Evolutionary conservation across 2,113 vertebrate genomes (phyloP), one percentile per base, ranked within the genome.

Genomic region (Anoura caudifer): DNA sequence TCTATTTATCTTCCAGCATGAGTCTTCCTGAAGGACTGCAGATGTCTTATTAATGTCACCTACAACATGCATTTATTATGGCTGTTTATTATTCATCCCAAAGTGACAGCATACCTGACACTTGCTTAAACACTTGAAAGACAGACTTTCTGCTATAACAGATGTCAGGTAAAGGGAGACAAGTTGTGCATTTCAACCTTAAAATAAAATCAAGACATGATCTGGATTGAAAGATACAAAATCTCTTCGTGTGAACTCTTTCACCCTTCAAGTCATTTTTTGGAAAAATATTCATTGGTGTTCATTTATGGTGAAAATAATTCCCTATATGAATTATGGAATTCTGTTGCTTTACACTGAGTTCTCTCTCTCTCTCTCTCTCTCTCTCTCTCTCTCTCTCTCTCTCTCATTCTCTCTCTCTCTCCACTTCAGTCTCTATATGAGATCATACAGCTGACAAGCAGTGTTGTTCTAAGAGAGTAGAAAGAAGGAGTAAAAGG

Each of bases 1-100:
- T 72, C 73, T 73, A 56, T 96, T 96, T 96, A 93, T 96, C 89
- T 90, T 87, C 9, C 65, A 95, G 80, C 52, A 33, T 13, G 54
- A 70, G 56, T 97, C 87, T 95, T 95, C 76, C 76, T 81, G 41
- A 83, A 94, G 59, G 70, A 94, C 70, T 73, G 70, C 79, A 89
- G 87, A 73, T 90, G 83, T 65, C 89, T 97, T 95, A 94, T 75
- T 97, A 96, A 96, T 63, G 86, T 95, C 95, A 95, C 65, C 93
- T 47, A 79, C 83, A 95, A 72, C 65, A 41, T 82, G 52, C 75
- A 97, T 73, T 94, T 93, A 82, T 90, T 95, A 92, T 19, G 47
- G 73, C 65, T 75, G 41, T 87, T 96, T 97, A 90, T 92, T 93
- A 95, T 87, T 96, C 94, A 81, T 82, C 70, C 43, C 56, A 36